Evolutionary conservation across 1,140 invertebrate genomes (phyloP), one percentile per base, ranked within the genome.

Genomic region (Marisa cornuarietis): DNA sequence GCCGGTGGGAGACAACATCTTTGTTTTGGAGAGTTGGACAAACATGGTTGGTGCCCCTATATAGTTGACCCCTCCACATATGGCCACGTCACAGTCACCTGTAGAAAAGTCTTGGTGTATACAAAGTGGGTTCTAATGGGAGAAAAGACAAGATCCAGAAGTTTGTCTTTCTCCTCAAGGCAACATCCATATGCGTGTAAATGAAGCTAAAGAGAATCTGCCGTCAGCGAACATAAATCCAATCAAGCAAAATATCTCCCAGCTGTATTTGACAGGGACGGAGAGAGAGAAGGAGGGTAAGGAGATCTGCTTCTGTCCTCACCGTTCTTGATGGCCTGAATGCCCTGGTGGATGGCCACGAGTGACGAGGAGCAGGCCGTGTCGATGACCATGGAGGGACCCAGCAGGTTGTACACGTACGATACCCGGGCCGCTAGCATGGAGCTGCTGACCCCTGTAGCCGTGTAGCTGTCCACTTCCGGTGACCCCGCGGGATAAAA

Each of bases 331-430:
- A 87, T 63, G 7, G 83, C 85, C 51, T 84, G 84, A 54, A 63
- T 76, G 11, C 71, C 86, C 16, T 79, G 22, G 62, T 87, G 82
- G 20, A 85, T 84, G 58, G 86, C 85, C 1, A 86, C 80, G 20
- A 88, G 63, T 1, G 85, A 82, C 13, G 87, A 85, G 14, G 86
- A 85, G 61, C 87, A 87, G n/a, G 87, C 87, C 0, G 87, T 86
- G 61, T 88, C 87, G 24, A 88, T 63, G 10, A 84, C 79, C 68
- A 88, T 79, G 2, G 83, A 77, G 8, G 87, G 85, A 20, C 87
- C 87, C n/a, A 71, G 65, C 0, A 88, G 83, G 71, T 88, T 83
- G 61, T 83, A 87, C 8, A 79, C 73, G 63, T 86, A 87, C 13
- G 86, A 84, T 11, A 88, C 79, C 16, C 86, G 72, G n/a, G 83